Evolutionary conservation across 2,797 vertebrate species (phyloP), one percentile per base, ranked within the genome.

Genomic region (Sebastes baramenuke): DNA sequence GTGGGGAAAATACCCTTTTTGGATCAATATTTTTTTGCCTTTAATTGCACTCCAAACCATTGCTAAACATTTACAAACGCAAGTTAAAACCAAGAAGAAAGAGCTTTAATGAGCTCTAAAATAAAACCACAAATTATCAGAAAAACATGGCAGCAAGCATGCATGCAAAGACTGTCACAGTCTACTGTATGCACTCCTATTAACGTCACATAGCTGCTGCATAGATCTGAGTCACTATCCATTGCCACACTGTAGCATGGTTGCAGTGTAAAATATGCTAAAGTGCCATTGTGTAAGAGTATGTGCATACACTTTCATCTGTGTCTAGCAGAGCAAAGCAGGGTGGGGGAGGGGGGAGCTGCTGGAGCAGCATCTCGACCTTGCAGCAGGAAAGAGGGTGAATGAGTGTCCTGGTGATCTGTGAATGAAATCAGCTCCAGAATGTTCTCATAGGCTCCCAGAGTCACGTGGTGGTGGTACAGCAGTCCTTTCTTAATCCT

Each of bases 381-480:
- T 94, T 93, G 93, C 88, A 86, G 88, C 81, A 88, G 72, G 27
- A 79, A 81, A 87, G 65, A 86, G 82, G 88, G 58, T 88, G 89
- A 93, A 94, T 89, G 52, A 90, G 77, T 38, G 74, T 86, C 58
- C 73, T 30, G 30, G 60, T 61, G 82, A 89, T 89, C 80, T 18
- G 80, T 92, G 93, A 94, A 91, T 94, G 88, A 90, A 93, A 83
- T 55, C 73, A 34, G 86, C 77, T 46, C 54, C 67, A 67, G 74
- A 62, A 49, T 67, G 20, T 49, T 78, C 69, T 75, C 71, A 82
- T 78, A 68, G 82, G 91, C 84, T 86, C 32, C 20, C n/a, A 3
- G 11, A 61, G 71, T 87, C 92, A 92, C 81, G 1, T 86, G 90
- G 58, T 5, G 18, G 16, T 16, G 30, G 29, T 16, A 60, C 72